Percentiles rank a stretch among this genome's conserved stretches.
These are phyloP conservation scores for Esox lucius DNA, from an alignment of 2,797 vertebrate species.

Conservation along the genomic window DNA sequence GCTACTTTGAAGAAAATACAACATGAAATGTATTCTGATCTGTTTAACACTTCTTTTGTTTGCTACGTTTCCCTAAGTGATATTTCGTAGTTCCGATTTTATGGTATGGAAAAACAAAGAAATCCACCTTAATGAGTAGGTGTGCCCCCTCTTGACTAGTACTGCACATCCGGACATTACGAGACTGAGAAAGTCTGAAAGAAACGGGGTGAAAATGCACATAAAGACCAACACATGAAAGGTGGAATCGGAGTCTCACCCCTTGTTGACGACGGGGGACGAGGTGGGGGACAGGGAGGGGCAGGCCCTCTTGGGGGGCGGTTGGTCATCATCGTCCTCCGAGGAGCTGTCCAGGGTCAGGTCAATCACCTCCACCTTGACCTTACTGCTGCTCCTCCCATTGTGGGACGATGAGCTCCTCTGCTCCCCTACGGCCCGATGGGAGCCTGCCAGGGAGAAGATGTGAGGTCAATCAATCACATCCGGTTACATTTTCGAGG, in stretches of 20 bases:
- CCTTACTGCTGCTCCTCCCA: constrained; percentile 56
- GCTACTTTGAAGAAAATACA: too few relatives aligned
- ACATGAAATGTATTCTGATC: too few relatives aligned
- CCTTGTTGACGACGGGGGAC: constrained; percentile 85
- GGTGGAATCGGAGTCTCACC: constrained; percentile 71
- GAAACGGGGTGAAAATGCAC: too few relatives aligned
- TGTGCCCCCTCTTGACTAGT: too few relatives aligned
- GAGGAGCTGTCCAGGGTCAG: constrained; percentile 96
- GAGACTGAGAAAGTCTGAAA: too few relatives aligned
- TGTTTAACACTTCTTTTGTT: too few relatives aligned
- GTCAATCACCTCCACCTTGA: constrained; percentile 95
- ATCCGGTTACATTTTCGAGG: too few relatives aligned
- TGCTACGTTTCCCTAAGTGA: too few relatives aligned
- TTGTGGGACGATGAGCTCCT: constrained; percentile 80
- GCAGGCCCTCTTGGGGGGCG: constrained; percentile 81
- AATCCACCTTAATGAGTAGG: too few relatives aligned
- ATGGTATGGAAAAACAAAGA: too few relatives aligned
- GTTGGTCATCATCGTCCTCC: constrained; percentile 82
- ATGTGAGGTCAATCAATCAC: background rate
- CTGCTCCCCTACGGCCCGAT: constrained; percentile 80
- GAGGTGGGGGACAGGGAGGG: constrained; percentile 91
- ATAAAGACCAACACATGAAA: too few relatives aligned
- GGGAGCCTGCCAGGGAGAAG: constrained; percentile 63
- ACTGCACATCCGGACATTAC: background rate
- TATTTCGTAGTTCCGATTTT: too few relatives aligned